These are phyloP conservation scores for Lamellibrachia luymesi DNA, from an alignment of 1,140 invertebrate genomes.

Conservation along the genomic window DNA sequence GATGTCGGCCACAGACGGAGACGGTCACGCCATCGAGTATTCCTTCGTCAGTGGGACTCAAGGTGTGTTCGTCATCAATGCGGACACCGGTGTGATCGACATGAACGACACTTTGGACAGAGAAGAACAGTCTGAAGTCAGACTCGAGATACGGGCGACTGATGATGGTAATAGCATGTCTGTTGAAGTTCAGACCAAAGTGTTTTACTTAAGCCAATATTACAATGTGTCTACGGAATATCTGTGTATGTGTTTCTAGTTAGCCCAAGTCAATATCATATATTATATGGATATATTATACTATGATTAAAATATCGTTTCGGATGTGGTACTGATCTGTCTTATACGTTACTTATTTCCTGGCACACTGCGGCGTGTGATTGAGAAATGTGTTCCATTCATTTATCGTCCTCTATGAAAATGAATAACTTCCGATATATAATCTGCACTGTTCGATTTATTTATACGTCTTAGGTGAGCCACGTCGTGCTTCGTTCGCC, in stretches of 20 bases:
- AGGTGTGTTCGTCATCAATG: background rate
- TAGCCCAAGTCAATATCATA: background rate
- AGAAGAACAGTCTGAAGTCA: slow-evolving; percentile 4
- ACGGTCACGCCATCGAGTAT: background rate
- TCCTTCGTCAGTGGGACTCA: background rate
- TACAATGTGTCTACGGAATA: background rate
- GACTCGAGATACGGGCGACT: slow-evolving; percentile 6
- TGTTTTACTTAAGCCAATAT: background rate
- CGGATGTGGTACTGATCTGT: too few relatives aligned
- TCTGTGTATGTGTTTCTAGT: background rate
- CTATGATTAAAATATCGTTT: too few relatives aligned
- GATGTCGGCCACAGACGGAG: background rate
- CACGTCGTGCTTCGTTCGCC: background rate
- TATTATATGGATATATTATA: too few relatives aligned
- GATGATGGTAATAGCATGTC: background rate
- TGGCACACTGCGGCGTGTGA: too few relatives aligned
- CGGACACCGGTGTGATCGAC: background rate
- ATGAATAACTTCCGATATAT: too few relatives aligned
- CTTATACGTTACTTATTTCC: too few relatives aligned
- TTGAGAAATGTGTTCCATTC: too few relatives aligned
- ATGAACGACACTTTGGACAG: slow-evolving; percentile 19
- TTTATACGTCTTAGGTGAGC: background rate
- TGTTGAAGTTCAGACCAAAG: background rate
- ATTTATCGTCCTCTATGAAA: too few relatives aligned
- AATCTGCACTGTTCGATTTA: background rate